phyloP scores from a whole-genome alignment of 1,140 invertebrate species.

The Eupristina koningsbergeri region DNA sequence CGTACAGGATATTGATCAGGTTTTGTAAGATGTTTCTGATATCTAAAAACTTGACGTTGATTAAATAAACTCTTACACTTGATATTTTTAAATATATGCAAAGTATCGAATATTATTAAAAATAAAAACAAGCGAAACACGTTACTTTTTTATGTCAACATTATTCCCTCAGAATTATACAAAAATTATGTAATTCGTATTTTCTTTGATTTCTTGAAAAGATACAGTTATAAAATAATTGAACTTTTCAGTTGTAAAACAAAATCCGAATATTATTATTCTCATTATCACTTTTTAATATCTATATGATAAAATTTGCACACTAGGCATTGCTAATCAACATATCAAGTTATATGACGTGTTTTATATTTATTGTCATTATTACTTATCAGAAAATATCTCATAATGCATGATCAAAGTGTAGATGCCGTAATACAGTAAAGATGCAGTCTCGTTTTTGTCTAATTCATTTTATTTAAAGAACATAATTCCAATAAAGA shows the following conservation, averaged over 20 bases:
- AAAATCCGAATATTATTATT: too few relatives aligned
- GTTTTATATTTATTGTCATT: not conserved
- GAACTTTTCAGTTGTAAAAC: too few relatives aligned
- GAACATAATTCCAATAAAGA: not conserved
- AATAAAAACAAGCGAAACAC: too few relatives aligned
- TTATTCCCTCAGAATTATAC: too few relatives aligned
- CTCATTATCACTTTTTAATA: not conserved
- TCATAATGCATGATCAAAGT: not conserved
- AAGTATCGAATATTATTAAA: too few relatives aligned
- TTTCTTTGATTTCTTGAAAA: not conserved
- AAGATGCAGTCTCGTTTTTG: not conserved
- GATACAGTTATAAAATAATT: too few relatives aligned
- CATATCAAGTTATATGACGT: not conserved
- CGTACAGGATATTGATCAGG: not conserved
- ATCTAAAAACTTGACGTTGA: too few relatives aligned
- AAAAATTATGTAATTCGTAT: not conserved
- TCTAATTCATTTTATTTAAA: not conserved
- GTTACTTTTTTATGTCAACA: too few relatives aligned
- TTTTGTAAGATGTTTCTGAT: not conserved
- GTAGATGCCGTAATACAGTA: not conserved
- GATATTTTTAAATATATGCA: too few relatives aligned
- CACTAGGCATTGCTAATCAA: conserved; percentile 9
- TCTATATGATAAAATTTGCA: not conserved
- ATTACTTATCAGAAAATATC: conserved; percentile 2
- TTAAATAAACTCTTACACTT: too few relatives aligned